Percentiles rank a stretch among this genome's conserved stretches.
These are phyloP conservation scores for Prorops nasuta DNA, from an alignment of 1,140 invertebrate species.

Conservation along the genomic window DNA sequence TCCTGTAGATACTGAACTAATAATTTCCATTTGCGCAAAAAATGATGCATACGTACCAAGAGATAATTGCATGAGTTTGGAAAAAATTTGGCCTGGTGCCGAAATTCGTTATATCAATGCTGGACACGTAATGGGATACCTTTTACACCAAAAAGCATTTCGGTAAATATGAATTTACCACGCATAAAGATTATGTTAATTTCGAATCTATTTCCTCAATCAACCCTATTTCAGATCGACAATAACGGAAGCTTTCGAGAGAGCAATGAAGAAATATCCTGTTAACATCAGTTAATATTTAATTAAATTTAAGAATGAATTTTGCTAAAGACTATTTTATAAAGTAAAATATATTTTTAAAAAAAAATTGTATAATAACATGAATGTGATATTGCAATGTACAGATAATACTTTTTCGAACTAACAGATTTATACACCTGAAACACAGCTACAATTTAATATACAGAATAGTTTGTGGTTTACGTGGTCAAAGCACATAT, in stretches of 20 bases:
- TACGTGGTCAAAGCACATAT: too few relatives aligned
- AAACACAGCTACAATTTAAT: too few relatives aligned
- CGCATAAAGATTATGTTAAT: constrained; percentile 2
- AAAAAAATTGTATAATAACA: too few relatives aligned
- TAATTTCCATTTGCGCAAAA: constrained; percentile 82
- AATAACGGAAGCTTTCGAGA: constrained; percentile 58
- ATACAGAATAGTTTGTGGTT: too few relatives aligned
- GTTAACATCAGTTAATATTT: constrained; percentile 36
- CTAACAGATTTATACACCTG: too few relatives aligned
- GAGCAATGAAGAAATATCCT: constrained; percentile 57
- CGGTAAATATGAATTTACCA: constrained; percentile 58
- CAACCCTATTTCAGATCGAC: constrained; percentile 43
- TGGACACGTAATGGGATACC: constrained; percentile 88
- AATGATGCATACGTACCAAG: constrained; percentile 92
- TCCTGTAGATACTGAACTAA: constrained; percentile 80
- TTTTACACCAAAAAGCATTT: constrained; percentile 83
- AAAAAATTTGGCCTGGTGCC: constrained; percentile 89
- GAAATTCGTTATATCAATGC: constrained; percentile 84
- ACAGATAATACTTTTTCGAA: too few relatives aligned
- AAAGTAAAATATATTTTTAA: too few relatives aligned
- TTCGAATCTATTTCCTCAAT: too few relatives aligned
- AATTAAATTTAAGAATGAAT: constrained; percentile 2
- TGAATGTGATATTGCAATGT: too few relatives aligned
- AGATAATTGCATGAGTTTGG: constrained; percentile 75
- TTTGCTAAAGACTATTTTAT: too few relatives aligned